Percentiles rank a stretch among this genome's conserved stretches.
Evolutionary conservation across 1,140 invertebrate species (phyloP).

Genomic region (Camponotus floridanus): DNA sequence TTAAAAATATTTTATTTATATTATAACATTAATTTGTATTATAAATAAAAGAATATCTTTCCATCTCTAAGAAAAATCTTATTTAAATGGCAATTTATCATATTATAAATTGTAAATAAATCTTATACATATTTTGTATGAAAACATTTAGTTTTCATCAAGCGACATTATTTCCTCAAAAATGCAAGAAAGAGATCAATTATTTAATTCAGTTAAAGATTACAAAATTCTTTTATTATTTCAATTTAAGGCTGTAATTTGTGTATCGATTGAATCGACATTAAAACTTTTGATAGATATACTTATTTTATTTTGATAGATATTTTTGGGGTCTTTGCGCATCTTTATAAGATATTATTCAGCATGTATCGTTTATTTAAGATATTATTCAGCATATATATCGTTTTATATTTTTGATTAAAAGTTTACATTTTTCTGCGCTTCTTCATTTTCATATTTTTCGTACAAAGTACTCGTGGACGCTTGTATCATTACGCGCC

Average conservation of each 20-base stretch:
- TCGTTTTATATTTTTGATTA: conserved; percentile 13
- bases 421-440: not conserved
- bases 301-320: too few species aligned
- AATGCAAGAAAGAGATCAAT: not conserved
- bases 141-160: not conserved
- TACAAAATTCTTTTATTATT: too few species aligned
- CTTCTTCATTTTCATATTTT: conserved; percentile 25
- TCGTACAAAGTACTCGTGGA: conserved; percentile 26
- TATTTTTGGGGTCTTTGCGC: too few species aligned
- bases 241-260: too few species aligned
- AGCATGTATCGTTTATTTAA: too few species aligned
- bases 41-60: not conserved
- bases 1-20: conserved; percentile 3
- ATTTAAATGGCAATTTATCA: not conserved
- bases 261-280: too few species aligned
- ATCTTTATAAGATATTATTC: not conserved
- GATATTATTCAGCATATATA: not conserved
- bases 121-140: not conserved
- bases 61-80: not conserved
- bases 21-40: not conserved
- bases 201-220: not conserved
- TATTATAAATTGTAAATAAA: not conserved
- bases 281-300: too few species aligned
- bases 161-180: not conserved
- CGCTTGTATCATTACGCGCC: conserved; percentile 28